These are phyloP conservation scores for Cryptotis parvus DNA, from an alignment of 2,113 vertebrate species.

Conservation along the genomic window DNA sequence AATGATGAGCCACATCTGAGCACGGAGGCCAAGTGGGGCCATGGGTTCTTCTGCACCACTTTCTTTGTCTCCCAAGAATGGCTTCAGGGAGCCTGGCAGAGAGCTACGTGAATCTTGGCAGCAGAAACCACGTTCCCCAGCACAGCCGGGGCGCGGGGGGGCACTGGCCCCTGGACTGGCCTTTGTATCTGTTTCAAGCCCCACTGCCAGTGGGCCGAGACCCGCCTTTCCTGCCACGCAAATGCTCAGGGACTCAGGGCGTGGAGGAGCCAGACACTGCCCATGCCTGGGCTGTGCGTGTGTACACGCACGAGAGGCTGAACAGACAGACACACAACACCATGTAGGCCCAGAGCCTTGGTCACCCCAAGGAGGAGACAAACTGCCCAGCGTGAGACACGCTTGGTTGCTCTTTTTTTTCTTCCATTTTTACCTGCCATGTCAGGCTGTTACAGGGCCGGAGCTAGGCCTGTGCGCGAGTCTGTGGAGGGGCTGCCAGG, in stretches of 20 bases:
- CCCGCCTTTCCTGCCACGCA: background rate
- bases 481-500: background rate
- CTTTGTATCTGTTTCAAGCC: too few species aligned
- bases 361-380: background rate
- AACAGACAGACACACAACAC: too few species aligned
- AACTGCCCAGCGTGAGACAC: background rate
- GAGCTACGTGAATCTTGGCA: fast-evolving
- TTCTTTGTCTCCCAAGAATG: too few species aligned
- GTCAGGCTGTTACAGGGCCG: background rate
- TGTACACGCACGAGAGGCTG: too few species aligned
- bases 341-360: background rate
- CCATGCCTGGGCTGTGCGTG: background rate
- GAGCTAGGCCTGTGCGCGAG: background rate
- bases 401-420: too few species aligned
- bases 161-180: background rate
- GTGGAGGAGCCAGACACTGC: too few species aligned
- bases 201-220: too few species aligned
- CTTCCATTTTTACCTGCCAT: background rate
- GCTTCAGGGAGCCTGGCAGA: background rate
- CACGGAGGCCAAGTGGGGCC: too few species aligned
- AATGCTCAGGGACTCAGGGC: fast-evolving
- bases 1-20: fast-evolving
- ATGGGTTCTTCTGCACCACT: too few species aligned
- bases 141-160: too few species aligned
- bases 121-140: too few species aligned